Base-by-base conservation (phyloP, 2,113 vertebrate genomes). In the Forbesichthys agassizii region DNA sequence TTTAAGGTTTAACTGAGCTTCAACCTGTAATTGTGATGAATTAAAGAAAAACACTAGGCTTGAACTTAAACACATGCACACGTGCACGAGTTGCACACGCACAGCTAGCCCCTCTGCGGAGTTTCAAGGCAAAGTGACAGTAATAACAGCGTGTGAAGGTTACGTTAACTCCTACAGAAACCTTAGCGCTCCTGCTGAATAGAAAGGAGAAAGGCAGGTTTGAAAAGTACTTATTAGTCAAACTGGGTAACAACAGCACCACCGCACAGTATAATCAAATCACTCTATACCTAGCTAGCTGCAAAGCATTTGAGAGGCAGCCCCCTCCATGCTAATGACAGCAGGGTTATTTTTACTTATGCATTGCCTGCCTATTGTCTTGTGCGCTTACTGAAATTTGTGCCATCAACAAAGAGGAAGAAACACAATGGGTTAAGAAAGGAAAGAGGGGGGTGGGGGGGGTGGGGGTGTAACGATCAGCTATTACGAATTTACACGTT, bases 241-340 rank as follows among this genome's bases (percentile, higher is more conserved):
- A 96, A 95, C 92, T 83, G 83, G 93, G 91, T 93, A 93, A 88
- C 88, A 93, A 93, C 93, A 91, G 88, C 86, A 88, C 89, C 66
- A 66, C 80, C 86, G 89, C 93, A 94, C 91, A 86, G 90, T 94
- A 93, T 95, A 93, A 95, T 94, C 93, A 94, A 90, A 93, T 94
- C 92, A 79, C 90, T 94, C 92, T 88, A 47, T 71, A 81, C 62
- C 49, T 67, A 87, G 76, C 76, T 80, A 42, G 70, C 74, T 54
- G 68, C 69, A 62, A 73, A 89, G 91, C 88, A 82, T 75, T 42
- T 68, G 58, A 77, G 68, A 52, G 49, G 71, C 65, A 68, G 64
- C 65, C 63, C 9, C 58, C 75, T 68, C 73, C 68, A 64, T 71
- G 66, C 49, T 64, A 72, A 73, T 88, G 84, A 87, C 90, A 89